These are phyloP conservation scores for Ceratina australensis DNA, from an alignment of 1,140 invertebrate species.

Conservation along the genomic window DNA sequence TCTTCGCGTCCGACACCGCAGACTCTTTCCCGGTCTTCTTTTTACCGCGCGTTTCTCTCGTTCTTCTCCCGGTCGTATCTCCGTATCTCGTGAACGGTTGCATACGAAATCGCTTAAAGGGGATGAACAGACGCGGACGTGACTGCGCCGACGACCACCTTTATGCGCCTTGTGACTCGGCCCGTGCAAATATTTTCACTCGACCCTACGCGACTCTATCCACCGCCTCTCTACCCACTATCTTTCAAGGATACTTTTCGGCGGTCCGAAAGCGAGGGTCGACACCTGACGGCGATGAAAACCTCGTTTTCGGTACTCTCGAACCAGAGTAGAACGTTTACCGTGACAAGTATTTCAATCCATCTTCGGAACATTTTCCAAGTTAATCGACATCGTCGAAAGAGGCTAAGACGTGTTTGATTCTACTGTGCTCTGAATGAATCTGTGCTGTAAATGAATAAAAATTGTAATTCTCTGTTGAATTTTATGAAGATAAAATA, in stretches of 20 bases:
- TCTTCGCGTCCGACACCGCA: neutral
- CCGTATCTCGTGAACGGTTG: constrained; percentile 40
- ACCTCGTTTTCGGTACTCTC: neutral
- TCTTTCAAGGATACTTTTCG: constrained; percentile 8
- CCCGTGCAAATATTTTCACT: constrained; percentile 27
- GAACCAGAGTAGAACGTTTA: too few relatives aligned
- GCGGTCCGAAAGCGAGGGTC: neutral
- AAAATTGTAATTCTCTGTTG: too few relatives aligned
- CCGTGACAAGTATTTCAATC: too few relatives aligned
- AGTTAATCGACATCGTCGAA: too few relatives aligned
- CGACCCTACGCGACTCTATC: neutral
- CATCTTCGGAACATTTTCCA: neutral
- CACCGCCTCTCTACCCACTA: neutral
- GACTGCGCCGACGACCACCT: neutral
- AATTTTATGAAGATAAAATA: too few relatives aligned
- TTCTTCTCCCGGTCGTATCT: neutral
- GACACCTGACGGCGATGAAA: constrained; percentile 3
- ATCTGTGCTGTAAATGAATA: too few relatives aligned
- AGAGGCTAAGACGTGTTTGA: too few relatives aligned
- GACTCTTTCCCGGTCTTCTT: neutral
- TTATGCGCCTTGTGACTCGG: neutral
- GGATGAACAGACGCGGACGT: constrained; percentile 41
- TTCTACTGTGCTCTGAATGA: too few relatives aligned
- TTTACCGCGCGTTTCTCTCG: constrained; percentile 15
- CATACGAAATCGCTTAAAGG: constrained; percentile 65